Conservation (phyloP, 2,797 vertebrate genomes). For the Acanthurus leucopareius region DNA sequence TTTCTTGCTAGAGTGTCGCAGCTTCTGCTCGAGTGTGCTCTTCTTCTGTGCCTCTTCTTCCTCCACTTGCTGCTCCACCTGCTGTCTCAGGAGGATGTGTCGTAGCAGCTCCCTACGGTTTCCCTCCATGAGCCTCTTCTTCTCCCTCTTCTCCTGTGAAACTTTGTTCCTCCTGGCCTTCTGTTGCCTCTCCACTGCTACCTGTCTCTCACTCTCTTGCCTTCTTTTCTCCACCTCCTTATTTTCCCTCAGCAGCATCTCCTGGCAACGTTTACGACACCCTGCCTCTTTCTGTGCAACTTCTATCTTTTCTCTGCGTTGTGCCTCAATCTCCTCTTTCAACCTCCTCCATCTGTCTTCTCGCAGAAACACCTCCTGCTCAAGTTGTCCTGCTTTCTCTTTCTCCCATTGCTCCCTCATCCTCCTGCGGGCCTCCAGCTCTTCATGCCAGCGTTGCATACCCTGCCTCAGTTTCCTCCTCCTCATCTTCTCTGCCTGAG, state of each 20-base stretch:
- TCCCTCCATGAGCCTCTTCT: constrained; percentile 73
- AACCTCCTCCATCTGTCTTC: constrained; percentile 75
- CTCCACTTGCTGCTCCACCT: constrained; percentile 79
- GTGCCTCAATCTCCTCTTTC: constrained; percentile 72
- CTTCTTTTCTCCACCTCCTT: constrained; percentile 58
- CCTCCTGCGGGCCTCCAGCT: constrained; percentile 73
- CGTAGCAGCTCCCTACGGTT: constrained; percentile 80
- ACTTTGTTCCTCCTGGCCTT: constrained; percentile 70
- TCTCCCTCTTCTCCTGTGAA: constrained; percentile 55
- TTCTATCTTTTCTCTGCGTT: constrained; percentile 57
- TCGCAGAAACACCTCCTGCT: constrained; percentile 54
- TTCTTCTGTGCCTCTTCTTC: constrained; percentile 75
- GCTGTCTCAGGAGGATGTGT: constrained; percentile 82
- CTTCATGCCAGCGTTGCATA: constrained; percentile 76
- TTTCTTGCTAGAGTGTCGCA: constrained; percentile 61
- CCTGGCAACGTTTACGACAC: constrained; percentile 74
- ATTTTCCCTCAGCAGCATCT: constrained; percentile 70
- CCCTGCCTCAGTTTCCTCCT: constrained; percentile 74
- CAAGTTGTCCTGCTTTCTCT: constrained; percentile 21
- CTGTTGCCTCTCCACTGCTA: constrained; percentile 62
- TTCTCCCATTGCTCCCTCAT: constrained; percentile 56
- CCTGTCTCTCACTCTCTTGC: constrained; percentile 65
- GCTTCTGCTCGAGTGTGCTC: constrained; percentile 76
- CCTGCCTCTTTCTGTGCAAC: constrained; percentile 54
- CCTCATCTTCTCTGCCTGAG: constrained; percentile 71